Percentiles rank a stretch among this genome's conserved stretches.
phyloP scores from a whole-genome alignment of 2,797 vertebrate genomes.

The Lagodon rhomboides region DNA sequence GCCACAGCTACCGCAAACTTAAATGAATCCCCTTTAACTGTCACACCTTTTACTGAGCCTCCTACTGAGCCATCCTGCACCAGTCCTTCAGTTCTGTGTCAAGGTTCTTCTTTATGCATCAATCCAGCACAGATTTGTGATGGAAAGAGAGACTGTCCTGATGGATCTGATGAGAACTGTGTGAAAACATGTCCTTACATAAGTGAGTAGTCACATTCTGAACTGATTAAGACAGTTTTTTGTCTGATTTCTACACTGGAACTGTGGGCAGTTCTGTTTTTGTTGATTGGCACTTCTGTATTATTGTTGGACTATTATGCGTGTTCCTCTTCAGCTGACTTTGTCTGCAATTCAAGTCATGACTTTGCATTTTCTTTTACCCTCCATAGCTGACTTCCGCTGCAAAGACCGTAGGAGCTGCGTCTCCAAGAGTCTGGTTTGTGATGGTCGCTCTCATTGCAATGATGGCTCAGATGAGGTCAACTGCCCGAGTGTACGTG shows the following conservation, averaged over 20 bases:
- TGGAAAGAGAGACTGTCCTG: slow-evolving; percentile 86
- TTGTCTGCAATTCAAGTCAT: too few species aligned
- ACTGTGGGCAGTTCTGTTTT: too few species aligned
- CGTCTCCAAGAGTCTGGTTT: slow-evolving; percentile 70
- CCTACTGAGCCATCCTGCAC: slow-evolving; percentile 56
- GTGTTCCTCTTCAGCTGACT: too few species aligned
- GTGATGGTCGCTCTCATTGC: slow-evolving; percentile 82
- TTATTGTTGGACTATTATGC: too few species aligned
- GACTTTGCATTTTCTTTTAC: neutral
- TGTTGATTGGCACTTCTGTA: too few species aligned
- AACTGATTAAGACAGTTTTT: too few species aligned
- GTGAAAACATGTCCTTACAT: slow-evolving; percentile 75
- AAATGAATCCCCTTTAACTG: neutral
- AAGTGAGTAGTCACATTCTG: slow-evolving; percentile 53
- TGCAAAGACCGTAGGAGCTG: slow-evolving; percentile 80
- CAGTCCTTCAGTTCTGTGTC: slow-evolving; percentile 84
- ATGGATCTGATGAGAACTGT: slow-evolving; percentile 90
- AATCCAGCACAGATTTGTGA: slow-evolving; percentile 85
- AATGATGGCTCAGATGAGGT: slow-evolving; percentile 81
- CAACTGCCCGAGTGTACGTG: slow-evolving; percentile 31
- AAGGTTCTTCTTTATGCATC: slow-evolving; percentile 81
- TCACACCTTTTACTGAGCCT: neutral
- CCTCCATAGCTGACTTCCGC: slow-evolving; percentile 69
- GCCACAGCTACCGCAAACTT: neutral
- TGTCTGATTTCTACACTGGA: neutral